Evolutionary conservation across 1,140 invertebrate genomes (phyloP).

Genomic region (Drosophila sechellia): DNA sequence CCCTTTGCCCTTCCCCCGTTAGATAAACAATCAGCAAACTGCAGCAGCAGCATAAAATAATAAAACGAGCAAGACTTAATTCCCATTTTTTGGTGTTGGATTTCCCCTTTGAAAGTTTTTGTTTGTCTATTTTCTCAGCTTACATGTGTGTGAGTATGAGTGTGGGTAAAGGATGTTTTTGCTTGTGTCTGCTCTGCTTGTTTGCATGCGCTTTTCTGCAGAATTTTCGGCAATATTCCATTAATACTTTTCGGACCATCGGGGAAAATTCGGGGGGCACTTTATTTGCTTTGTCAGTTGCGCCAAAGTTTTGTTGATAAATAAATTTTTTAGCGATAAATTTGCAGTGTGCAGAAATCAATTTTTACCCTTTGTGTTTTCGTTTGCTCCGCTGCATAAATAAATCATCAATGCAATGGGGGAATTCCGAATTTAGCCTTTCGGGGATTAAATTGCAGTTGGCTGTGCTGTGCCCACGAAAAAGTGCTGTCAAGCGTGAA

Average conservation of each 20-base stretch:
- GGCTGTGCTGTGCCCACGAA: conserved; percentile 9
- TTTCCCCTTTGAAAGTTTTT: conserved; percentile 65
- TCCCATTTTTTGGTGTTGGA: conserved; percentile 26
- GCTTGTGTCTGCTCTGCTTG: conserved; percentile 31
- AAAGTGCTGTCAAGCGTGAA: conserved; percentile 43
- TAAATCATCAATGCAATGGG: conserved; percentile 73
- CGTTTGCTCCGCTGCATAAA: conserved; percentile 55
- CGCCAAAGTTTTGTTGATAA: conserved; percentile 67
- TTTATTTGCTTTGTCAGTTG: conserved; percentile 66
- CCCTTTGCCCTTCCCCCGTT: neutral
- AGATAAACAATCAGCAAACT: conserved; percentile 71
- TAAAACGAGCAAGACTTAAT: conserved; percentile 46
- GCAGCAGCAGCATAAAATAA: conserved; percentile 74
- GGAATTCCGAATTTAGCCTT: conserved; percentile 27
- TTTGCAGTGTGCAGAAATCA: conserved; percentile 64
- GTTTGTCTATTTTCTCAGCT: conserved; percentile 49
- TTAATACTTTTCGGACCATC: conserved; percentile 59
- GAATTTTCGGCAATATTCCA: conserved; percentile 81
- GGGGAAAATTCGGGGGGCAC: neutral
- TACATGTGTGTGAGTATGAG: neutral
- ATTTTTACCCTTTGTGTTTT: conserved; percentile 50
- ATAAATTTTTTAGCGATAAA: conserved; percentile 60
- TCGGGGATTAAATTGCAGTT: conserved; percentile 46
- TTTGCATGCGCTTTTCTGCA: conserved; percentile 76
- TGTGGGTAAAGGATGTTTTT: conserved; percentile 37